Evolutionary conservation across 2,888 invertebrate species (phyloP).

Genomic region (Prenolepis imparis): DNA sequence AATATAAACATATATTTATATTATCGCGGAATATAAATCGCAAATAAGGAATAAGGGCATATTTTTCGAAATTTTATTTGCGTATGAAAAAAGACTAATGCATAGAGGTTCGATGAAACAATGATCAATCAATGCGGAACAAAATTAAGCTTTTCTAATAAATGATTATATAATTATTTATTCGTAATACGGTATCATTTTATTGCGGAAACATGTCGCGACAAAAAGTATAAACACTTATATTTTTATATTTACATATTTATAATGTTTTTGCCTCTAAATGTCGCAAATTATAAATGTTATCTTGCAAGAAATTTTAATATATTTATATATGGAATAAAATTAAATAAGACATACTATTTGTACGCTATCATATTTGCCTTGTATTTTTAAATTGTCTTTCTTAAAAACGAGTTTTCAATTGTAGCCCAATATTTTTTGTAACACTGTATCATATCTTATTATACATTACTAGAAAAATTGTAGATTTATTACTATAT

Average conservation of each 20-base stretch:
- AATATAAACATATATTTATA: background rate
- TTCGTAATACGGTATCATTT: background rate
- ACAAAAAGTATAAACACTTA: background rate
- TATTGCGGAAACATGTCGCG: too few relatives aligned
- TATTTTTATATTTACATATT: background rate
- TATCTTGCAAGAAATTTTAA: background rate
- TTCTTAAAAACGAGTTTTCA: background rate
- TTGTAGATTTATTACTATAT: background rate
- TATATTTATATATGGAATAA: background rate
- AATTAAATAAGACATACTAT: background rate
- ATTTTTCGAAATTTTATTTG: background rate
- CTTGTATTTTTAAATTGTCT: background rate
- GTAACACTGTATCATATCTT: background rate
- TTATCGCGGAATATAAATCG: background rate
- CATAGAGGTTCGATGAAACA: background rate
- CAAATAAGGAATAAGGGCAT: background rate
- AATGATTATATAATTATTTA: constrained; percentile 1
- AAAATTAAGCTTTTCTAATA: background rate
- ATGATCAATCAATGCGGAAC: background rate
- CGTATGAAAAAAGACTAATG: background rate
- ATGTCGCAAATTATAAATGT: background rate
- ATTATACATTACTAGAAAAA: background rate
- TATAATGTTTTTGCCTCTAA: background rate
- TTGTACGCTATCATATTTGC: background rate
- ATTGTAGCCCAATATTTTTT: background rate